A percentile compares a stretch with the other conserved stretches of the same genome.
These are phyloP conservation scores for Dryas iulia DNA, from an alignment of 1,140 invertebrate genomes.

Conservation along the genomic window DNA sequence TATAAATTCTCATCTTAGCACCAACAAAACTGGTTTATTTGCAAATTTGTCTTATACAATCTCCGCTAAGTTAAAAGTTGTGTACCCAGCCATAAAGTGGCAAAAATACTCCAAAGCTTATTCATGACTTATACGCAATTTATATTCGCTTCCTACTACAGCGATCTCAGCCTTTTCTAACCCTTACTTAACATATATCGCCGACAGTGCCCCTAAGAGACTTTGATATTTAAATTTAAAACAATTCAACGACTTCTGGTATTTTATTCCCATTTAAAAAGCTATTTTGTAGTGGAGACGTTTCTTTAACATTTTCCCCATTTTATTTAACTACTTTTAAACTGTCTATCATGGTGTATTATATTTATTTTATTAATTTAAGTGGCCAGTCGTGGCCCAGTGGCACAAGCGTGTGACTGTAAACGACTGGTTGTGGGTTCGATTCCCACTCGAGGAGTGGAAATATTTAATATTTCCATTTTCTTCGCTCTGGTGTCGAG, in stretches of 20 bases:
- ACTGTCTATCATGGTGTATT: too few species aligned
- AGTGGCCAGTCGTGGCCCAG: too few species aligned
- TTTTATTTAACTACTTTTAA: slow-evolving; percentile 1
- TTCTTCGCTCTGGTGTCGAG: too few species aligned
- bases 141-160: slow-evolving; percentile 63
- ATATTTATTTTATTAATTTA: too few species aligned
- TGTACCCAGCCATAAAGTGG: slow-evolving; percentile 20
- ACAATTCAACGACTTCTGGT: slow-evolving; percentile 25
- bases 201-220: slow-evolving; percentile 26
- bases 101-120: slow-evolving; percentile 31
- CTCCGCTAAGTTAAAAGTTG: slow-evolving; percentile 15
- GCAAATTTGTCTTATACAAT: slow-evolving; percentile 7
- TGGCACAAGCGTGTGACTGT: too few species aligned
- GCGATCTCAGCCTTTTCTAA: slow-evolving; percentile 46
- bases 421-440: too few species aligned
- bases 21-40: neutral
- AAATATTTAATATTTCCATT: too few species aligned
- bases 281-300: slow-evolving; percentile 16
- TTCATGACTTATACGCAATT: slow-evolving; percentile 63
- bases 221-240: slow-evolving; percentile 33
- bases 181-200: slow-evolving; percentile 51
- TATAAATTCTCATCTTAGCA: neutral
- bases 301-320: slow-evolving; percentile 16
- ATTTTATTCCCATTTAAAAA: slow-evolving; percentile 27
- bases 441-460: too few species aligned